phyloP scores from a whole-genome alignment of 2,888 invertebrate species.

The Coelinius sp. region DNA sequence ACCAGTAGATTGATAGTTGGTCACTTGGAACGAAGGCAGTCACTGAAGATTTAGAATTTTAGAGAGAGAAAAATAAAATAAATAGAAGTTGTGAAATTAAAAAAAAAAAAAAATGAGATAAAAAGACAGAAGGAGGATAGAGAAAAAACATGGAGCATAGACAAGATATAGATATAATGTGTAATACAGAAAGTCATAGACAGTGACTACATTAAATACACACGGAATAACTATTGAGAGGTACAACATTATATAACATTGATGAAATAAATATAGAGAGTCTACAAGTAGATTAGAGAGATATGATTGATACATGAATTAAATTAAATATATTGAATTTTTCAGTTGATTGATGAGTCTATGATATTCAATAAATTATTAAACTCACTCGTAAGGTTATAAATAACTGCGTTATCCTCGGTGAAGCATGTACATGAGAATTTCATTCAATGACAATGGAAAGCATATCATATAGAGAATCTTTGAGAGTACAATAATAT shows the following conservation, averaged over 20 bases:
- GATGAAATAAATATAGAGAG: conserved; percentile 25
- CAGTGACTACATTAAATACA: conserved; percentile 19
- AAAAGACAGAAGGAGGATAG: not conserved
- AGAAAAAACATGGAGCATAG: conserved; percentile 6
- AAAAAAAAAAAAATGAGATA: not conserved
- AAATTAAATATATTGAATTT: conserved; percentile 20
- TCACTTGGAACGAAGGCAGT: not conserved
- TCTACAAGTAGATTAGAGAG: conserved; percentile 6
- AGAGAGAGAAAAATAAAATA: too few species aligned
- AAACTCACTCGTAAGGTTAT: not conserved
- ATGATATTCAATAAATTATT: conserved; percentile 4
- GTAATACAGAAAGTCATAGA: conserved; percentile 11
- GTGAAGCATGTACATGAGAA: not conserved
- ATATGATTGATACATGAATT: conserved; percentile 17
- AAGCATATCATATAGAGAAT: conserved; percentile 22
- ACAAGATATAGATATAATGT: conserved; percentile 14
- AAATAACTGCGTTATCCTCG: not conserved
- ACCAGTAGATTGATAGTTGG: not conserved
- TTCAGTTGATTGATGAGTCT: not conserved
- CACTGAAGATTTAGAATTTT: not conserved
- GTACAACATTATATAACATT: conserved; percentile 16
- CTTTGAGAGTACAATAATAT: conserved; percentile 45
- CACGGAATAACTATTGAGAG: not conserved
- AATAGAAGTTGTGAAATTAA: not conserved
- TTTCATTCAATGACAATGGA: not conserved